phyloP scores from a whole-genome alignment of 2,888 invertebrate genomes.

The Homarus gammarus region DNA sequence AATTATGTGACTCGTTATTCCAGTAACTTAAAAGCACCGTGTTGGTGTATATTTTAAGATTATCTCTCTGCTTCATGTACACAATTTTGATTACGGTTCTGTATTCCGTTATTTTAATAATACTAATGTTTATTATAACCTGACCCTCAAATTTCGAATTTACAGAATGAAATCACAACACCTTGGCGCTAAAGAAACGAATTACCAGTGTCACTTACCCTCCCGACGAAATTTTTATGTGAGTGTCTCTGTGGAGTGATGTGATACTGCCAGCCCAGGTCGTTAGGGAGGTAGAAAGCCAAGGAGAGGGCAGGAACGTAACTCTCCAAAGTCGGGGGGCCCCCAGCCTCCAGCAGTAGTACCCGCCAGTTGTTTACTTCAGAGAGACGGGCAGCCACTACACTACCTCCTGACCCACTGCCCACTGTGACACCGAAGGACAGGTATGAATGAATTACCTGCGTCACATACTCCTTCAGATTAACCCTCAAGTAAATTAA shows the following conservation, averaged over 20 bases:
- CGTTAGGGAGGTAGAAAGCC: background rate
- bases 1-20: too few relatives aligned
- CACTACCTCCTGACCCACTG: background rate
- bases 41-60: too few relatives aligned
- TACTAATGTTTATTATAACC: too few relatives aligned
- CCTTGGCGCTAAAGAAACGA: background rate
- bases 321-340: background rate
- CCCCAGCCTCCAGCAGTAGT: constrained; percentile 25
- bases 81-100: background rate
- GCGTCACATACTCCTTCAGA: too few relatives aligned
- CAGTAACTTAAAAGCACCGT: too few relatives aligned
- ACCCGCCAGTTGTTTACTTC: background rate
- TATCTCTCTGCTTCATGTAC: background rate
- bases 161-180: background rate
- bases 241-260: constrained; percentile 8
- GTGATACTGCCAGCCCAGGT: background rate
- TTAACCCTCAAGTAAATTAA: too few relatives aligned
- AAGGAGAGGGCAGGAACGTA: background rate
- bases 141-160: too few relatives aligned
- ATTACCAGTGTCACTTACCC: background rate
- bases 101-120: background rate
- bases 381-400: background rate
- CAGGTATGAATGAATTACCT: too few relatives aligned
- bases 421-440: background rate
- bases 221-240: background rate